Base-by-base conservation (phyloP, 2,113 vertebrate genomes). In the Syrrhaptes paradoxus region DNA sequence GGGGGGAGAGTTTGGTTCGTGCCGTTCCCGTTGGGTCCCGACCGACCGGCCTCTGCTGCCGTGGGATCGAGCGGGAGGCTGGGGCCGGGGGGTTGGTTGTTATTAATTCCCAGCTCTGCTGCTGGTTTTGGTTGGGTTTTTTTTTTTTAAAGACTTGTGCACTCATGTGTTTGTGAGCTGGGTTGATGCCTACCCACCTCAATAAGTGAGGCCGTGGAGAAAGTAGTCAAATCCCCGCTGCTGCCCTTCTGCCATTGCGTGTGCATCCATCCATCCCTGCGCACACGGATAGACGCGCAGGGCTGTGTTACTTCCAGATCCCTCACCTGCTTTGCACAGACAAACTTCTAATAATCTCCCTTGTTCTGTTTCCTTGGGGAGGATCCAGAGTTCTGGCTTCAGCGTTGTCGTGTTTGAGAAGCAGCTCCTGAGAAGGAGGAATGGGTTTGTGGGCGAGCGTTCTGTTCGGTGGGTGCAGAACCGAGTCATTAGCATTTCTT, bases 191-290 rank as follows among this genome's bases (percentile, higher is more conserved):
- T 71, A 1, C 75, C 84, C 74, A 43, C 80, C 43, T 59, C 89
- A 43, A 9, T 36, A 4, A 20, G 72, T 1, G 36, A 65, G 34
- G 13, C 80, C 24, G 1, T 4, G 68, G 57, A 61, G 92, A 81
- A 36, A 66, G 65, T 7, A 55, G 61, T 65, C 82, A 49, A 55
- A 66, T 34, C 4, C 38, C 0, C 1, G 61, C 32, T 22, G 45
- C 4, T 68, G 6, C 17, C 3, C 52, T 59, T 51, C 6, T 21
- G 14, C 31, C 21, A 7, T 25, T 45, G n/a, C 18, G 28, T 13
- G 1, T 31, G 54, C 49, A 7, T 4, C 5, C 4, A 2, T 12
- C 19, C 48, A 4, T 2, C 7, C 3, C 5, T 11, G 6, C 11
- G 7, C 21, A 25, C 36, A 2, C 22, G 2, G 3, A 5, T 2